Conservation (phyloP, 30 jellyfish, hydroid and myxozoan species). For the Haliclystus octoradiatus region DNA sequence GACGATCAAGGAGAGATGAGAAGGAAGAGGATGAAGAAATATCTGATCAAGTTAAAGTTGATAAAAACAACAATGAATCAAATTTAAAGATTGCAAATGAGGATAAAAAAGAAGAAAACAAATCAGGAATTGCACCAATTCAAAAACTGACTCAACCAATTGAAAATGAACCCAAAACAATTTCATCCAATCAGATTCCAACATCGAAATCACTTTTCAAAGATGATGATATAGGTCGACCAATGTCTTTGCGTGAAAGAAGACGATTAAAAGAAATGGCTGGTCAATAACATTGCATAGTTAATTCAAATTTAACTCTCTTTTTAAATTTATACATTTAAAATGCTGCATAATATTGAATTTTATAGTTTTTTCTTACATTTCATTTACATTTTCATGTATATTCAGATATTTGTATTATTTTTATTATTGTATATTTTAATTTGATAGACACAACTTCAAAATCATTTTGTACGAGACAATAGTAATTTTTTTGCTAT, state of each 20-base stretch:
- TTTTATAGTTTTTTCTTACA: too few species aligned
- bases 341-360: too few species aligned
- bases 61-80: background rate
- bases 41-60: background rate
- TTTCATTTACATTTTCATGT: too few species aligned
- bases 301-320: too few species aligned
- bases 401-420: too few species aligned
- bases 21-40: background rate
- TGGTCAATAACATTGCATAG: background rate
- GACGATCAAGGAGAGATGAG: background rate
- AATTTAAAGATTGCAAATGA: background rate
- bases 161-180: background rate
- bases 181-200: background rate
- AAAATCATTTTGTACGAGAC: too few species aligned
- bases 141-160: too few species aligned
- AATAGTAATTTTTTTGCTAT: too few species aligned
- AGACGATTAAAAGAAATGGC: background rate
- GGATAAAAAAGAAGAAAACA: background rate
- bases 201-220: background rate
- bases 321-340: too few species aligned
- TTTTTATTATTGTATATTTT: too few species aligned
- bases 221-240: background rate
- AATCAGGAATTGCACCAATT: background rate
- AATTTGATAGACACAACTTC: too few species aligned
- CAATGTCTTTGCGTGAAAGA: background rate